A percentile compares a stretch with the other conserved stretches of the same genome.
Evolutionary conservation across 2,888 invertebrate genomes (phyloP).

Genomic region (Drosophila seclusa): DNA sequence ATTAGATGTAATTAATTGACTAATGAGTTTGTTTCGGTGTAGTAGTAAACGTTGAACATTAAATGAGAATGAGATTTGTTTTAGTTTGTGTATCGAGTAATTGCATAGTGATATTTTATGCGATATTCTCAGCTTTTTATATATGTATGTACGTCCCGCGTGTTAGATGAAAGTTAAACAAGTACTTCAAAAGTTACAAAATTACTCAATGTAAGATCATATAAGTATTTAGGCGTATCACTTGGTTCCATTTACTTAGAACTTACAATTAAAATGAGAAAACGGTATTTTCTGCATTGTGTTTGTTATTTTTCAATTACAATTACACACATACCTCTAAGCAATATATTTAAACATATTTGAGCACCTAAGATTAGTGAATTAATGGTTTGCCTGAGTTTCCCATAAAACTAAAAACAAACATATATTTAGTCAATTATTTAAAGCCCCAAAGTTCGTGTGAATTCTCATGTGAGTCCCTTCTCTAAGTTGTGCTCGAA

Average conservation of each 20-base stretch:
- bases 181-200: slow-evolving; percentile 53
- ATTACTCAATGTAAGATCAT: slow-evolving; percentile 18
- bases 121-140: slow-evolving; percentile 44
- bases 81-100: slow-evolving; percentile 27
- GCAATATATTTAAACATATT: slow-evolving; percentile 59
- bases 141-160: slow-evolving; percentile 49
- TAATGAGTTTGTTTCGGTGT: slow-evolving; percentile 50
- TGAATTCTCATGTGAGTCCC: slow-evolving; percentile 35
- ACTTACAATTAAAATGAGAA: slow-evolving; percentile 16
- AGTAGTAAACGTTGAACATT: slow-evolving; percentile 46
- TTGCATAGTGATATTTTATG: slow-evolving; percentile 63
- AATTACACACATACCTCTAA: slow-evolving; percentile 38
- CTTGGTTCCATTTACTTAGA: slow-evolving; percentile 30
- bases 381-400: slow-evolving; percentile 14
- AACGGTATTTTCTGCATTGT: slow-evolving; percentile 12
- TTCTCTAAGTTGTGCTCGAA: slow-evolving; percentile 49
- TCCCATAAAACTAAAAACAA: neutral
- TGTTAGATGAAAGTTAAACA: slow-evolving; percentile 68
- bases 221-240: slow-evolving; percentile 30
- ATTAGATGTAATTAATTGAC: slow-evolving; percentile 46
- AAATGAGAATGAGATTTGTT: slow-evolving; percentile 7
- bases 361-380: slow-evolving; percentile 12
- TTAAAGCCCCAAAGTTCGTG: slow-evolving; percentile 39
- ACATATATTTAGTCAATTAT: slow-evolving; percentile 68
- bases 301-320: slow-evolving; percentile 17